Evolutionary conservation across 2,797 vertebrate genomes (phyloP).

Genomic region (Hemibagrus guttatus): DNA sequence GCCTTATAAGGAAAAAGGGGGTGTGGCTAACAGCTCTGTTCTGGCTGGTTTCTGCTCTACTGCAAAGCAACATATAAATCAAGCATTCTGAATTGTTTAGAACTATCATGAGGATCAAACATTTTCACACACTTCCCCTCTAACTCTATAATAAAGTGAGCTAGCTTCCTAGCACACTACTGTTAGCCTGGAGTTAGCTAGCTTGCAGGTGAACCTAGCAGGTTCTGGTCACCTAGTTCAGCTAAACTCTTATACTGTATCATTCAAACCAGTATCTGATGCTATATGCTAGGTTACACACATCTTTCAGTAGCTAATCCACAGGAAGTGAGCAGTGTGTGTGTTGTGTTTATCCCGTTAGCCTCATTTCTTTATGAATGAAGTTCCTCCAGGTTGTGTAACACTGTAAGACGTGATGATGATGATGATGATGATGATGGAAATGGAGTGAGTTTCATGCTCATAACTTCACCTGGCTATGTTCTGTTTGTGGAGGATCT

Average conservation of each 20-base stretch:
- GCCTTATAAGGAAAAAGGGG: not conserved
- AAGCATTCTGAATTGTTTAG: too few species aligned
- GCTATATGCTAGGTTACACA: not conserved
- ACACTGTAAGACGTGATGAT: too few species aligned
- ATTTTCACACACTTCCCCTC: too few species aligned
- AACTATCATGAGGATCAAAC: too few species aligned
- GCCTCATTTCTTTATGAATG: not conserved
- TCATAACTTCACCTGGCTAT: slow-evolving; percentile 84
- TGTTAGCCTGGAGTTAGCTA: not conserved
- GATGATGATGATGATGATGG: too few species aligned
- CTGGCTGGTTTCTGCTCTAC: not conserved
- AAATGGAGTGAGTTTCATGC: not conserved
- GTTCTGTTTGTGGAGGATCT: slow-evolving; percentile 92
- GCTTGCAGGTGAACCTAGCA: not conserved
- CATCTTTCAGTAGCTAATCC: not conserved
- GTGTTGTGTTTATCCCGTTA: too few species aligned
- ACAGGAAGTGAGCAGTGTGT: not conserved
- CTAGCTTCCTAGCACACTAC: not conserved
- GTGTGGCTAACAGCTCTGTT: not conserved
- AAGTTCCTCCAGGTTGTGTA: not conserved
- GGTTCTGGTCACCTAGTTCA: not conserved
- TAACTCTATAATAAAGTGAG: not conserved
- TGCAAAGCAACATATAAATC: too few species aligned
- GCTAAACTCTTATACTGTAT: not conserved
- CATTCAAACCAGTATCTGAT: not conserved